Percentiles rank a stretch among this genome's conserved stretches.
phyloP scores from a whole-genome alignment of 2,113 vertebrate genomes.

The Tautogolabrus adspersus region DNA sequence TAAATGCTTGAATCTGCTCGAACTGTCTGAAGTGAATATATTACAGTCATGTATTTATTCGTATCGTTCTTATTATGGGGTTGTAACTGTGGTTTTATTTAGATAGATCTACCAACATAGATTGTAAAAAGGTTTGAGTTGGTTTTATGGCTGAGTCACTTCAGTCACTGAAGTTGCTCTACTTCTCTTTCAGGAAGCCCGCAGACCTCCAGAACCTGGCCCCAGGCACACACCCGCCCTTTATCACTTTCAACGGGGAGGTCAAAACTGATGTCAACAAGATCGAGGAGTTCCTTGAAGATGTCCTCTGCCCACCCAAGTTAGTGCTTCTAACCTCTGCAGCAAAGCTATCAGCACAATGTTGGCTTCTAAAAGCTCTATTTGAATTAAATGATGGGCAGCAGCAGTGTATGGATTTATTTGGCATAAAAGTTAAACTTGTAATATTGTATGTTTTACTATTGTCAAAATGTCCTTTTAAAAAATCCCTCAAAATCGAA shows the following conservation, averaged over 20 bases:
- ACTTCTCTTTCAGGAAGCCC: conserved; percentile 88
- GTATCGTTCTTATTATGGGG: too few relatives aligned
- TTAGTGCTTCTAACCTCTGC: conserved; percentile 78
- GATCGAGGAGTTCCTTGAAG: conserved; percentile 99
- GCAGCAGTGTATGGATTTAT: background rate
- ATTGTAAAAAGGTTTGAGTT: background rate
- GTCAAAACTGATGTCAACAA: conserved; percentile 99
- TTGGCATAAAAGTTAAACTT: background rate
- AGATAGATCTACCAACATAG: too few relatives aligned
- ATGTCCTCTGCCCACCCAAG: conserved; percentile 96
- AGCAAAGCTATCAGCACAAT: background rate
- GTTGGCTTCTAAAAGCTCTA: conserved; percentile 3
- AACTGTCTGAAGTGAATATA: too few relatives aligned
- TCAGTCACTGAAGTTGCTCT: background rate
- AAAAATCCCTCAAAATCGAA: too few relatives aligned
- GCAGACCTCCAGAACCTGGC: conserved; percentile 98
- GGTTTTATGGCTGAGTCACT: background rate
- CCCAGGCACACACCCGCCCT: conserved; percentile 97
- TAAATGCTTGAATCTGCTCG: too few relatives aligned
- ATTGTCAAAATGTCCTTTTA: too few relatives aligned
- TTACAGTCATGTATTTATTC: too few relatives aligned
- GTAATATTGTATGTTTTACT: background rate
- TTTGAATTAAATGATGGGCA: background rate
- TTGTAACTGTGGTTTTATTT: too few relatives aligned
- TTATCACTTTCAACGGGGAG: conserved; percentile 96